Percentiles rank a stretch among this genome's conserved stretches.
Conservation (phyloP, 1,140 invertebrate genomes). For the Ooceraea biroi region DNA sequence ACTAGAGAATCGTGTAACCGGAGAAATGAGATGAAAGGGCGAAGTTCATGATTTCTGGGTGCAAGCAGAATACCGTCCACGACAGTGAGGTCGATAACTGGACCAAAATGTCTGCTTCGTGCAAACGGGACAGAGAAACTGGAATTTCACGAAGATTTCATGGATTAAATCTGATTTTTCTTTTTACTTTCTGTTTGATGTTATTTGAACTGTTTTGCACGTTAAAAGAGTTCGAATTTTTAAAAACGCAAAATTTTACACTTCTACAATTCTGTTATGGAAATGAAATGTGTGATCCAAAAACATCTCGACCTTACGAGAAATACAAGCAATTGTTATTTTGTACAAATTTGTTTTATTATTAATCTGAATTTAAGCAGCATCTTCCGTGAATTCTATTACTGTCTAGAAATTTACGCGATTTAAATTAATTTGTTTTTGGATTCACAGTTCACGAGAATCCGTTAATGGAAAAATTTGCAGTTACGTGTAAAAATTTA, state of each 20-base stretch:
- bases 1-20: conserved; percentile 31
- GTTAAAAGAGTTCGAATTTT: not conserved
- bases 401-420: not conserved
- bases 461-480: conserved; percentile 6
- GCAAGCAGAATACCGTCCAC: not conserved
- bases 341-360: not conserved
- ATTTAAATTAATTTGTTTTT: not conserved
- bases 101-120: conserved; percentile 18
- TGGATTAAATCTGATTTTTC: not conserved
- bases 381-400: not conserved
- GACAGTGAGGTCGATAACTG: conserved; percentile 35
- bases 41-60: conserved; percentile 53
- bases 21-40: conserved; percentile 52
- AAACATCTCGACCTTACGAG: not conserved
- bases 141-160: conserved; percentile 3
- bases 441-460: not conserved
- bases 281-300: not conserved
- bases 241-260: not conserved
- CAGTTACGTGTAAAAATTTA: not conserved
- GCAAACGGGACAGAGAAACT: not conserved
- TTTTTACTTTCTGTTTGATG: conserved; percentile 8
- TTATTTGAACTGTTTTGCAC: not conserved
- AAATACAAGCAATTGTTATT: not conserved
- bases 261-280: not conserved
- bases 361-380: not conserved